phyloP scores from a whole-genome alignment of 2,113 vertebrate species.

The Pangasianodon gigas region DNA sequence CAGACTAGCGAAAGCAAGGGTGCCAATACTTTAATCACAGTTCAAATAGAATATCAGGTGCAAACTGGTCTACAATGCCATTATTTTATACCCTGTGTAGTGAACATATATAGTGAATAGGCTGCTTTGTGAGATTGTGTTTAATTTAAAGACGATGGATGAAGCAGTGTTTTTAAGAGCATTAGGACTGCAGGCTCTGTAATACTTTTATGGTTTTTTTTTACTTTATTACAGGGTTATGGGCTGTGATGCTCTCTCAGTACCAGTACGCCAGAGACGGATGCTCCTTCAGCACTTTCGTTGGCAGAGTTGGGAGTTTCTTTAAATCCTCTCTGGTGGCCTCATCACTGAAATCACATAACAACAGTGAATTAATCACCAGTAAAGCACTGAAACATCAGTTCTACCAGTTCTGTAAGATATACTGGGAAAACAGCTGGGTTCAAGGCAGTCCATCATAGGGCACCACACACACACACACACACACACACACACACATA shows the following conservation, averaged over 20 bases:
- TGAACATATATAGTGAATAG: background rate
- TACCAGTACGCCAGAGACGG: conserved; percentile 97
- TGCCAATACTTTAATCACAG: conserved; percentile 1
- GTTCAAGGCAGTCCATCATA: background rate
- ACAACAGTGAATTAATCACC: background rate
- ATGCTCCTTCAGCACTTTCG: conserved; percentile 95
- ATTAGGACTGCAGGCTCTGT: background rate
- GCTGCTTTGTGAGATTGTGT: background rate
- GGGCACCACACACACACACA: background rate
- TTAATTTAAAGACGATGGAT: background rate
- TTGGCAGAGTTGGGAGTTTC: conserved; percentile 94
- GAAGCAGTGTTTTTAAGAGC: background rate
- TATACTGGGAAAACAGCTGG: background rate
- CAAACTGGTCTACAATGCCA: background rate
- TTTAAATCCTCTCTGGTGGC: conserved; percentile 89
- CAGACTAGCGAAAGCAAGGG: background rate
- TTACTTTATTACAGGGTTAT: background rate
- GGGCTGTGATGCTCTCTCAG: background rate
- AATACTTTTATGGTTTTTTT: background rate
- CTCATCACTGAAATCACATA: conserved; percentile 84
- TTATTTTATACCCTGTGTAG: background rate
- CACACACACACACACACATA: background rate
- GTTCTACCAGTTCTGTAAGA: background rate
- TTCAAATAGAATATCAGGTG: background rate
- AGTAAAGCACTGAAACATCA: background rate